Conservation (phyloP, 2,888 invertebrate species). For the Chrysodeixis includens region DNA sequence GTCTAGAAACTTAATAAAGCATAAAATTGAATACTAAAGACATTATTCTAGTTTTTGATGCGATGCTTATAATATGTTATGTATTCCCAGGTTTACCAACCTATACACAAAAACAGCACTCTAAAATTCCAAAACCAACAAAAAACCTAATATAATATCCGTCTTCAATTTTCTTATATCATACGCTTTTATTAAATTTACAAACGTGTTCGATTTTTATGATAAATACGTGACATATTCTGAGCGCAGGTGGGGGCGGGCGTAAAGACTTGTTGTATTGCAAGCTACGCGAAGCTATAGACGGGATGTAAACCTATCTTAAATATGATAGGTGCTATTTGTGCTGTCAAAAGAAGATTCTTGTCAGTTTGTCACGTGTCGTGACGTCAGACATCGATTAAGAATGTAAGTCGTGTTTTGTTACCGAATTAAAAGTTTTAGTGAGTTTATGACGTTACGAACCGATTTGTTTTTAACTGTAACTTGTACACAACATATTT, state of each 20-base stretch:
- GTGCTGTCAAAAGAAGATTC: neutral
- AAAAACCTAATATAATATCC: neutral
- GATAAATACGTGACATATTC: constrained; percentile 39
- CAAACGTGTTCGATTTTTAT: constrained; percentile 24
- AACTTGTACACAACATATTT: too few species aligned
- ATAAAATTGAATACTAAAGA: too few species aligned
- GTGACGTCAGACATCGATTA: too few species aligned
- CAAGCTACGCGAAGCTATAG: constrained; percentile 11
- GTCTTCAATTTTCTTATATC: neutral
- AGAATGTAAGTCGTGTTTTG: too few species aligned
- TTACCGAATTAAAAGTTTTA: too few species aligned
- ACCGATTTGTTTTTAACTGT: too few species aligned
- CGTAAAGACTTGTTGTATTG: neutral
- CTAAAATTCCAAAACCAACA: neutral
- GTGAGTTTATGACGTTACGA: too few species aligned
- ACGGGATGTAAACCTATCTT: constrained; percentile 8
- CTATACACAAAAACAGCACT: neutral
- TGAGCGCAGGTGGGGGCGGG: constrained; percentile 9
- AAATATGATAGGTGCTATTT: neutral
- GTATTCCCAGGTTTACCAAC: too few species aligned
- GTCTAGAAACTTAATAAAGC: too few species aligned
- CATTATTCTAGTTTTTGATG: too few species aligned
- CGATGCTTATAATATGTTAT: too few species aligned
- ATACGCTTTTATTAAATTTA: constrained; percentile 3
- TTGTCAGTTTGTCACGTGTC: too few species aligned